Evolutionary conservation across 2,888 invertebrate species (phyloP).

Genomic region (Tineola bisselliella): DNA sequence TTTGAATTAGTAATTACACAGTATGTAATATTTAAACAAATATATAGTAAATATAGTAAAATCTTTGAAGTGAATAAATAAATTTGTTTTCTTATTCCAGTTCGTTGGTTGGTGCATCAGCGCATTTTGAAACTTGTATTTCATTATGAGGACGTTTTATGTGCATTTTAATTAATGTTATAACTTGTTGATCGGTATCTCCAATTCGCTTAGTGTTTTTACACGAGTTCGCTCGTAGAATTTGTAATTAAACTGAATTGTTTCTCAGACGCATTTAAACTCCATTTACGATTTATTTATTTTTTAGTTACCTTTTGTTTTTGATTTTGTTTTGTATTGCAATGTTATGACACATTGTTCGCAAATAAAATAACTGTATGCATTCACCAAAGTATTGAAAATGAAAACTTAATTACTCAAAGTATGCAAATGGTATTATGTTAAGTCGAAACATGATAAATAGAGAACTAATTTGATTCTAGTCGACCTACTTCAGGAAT

Average conservation of each 20-base stretch:
- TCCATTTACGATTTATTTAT: not conserved
- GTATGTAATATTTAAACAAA: too few relatives aligned
- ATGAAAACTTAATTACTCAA: too few relatives aligned
- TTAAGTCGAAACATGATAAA: too few relatives aligned
- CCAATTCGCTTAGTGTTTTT: constrained; percentile 9
- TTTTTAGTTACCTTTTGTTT: not conserved
- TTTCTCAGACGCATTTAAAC: constrained; percentile 1
- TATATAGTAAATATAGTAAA: too few relatives aligned
- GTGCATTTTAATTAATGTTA: constrained; percentile 12
- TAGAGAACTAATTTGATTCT: not conserved
- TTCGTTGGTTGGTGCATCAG: not conserved
- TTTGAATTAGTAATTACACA: too few relatives aligned
- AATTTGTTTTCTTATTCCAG: too few relatives aligned
- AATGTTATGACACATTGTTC: too few relatives aligned
- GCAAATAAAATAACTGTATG: too few relatives aligned
- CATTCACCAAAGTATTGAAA: too few relatives aligned
- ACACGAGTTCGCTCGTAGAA: constrained; percentile 4
- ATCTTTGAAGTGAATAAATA: too few relatives aligned
- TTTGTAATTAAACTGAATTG: not conserved
- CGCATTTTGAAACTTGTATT: constrained; percentile 1
- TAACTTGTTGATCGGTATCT: constrained; percentile 12
- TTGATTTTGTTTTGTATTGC: not conserved
- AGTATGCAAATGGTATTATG: too few relatives aligned
- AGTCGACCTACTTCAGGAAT: not conserved
- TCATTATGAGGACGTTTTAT: constrained; percentile 2